Evolutionary conservation across 1,140 invertebrate genomes (phyloP).

Genomic region (Lysiphlebus fabarum): DNA sequence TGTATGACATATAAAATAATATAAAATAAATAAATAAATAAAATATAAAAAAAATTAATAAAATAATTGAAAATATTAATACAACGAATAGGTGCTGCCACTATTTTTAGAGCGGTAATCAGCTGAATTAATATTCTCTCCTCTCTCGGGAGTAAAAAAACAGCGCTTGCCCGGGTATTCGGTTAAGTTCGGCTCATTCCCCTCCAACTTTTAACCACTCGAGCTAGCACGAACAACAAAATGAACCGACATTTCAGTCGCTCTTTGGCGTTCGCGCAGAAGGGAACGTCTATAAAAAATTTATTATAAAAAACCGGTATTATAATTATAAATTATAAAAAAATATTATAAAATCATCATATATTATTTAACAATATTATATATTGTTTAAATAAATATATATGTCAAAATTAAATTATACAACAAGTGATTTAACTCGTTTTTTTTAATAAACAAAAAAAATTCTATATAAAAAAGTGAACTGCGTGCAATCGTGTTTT

Average conservation of each 20-base stretch:
- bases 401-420: too few relatives aligned
- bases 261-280: slow-evolving; percentile 51
- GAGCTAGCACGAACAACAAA: slow-evolving; percentile 29
- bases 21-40: neutral
- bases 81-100: slow-evolving; percentile 26
- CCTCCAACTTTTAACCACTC: slow-evolving; percentile 16
- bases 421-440: too few relatives aligned
- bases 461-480: too few relatives aligned
- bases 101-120: slow-evolving; percentile 24
- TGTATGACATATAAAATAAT: neutral
- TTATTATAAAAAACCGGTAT: too few relatives aligned
- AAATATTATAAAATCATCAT: too few relatives aligned
- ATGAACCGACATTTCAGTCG: slow-evolving; percentile 41
- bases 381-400: too few relatives aligned
- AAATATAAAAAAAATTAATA: too few relatives aligned
- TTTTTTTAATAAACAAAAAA: too few relatives aligned
- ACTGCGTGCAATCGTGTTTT: too few relatives aligned
- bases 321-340: too few relatives aligned
- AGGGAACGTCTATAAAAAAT: slow-evolving; percentile 31
- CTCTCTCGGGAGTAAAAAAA: neutral
- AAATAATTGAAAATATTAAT: neutral
- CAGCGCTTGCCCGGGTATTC: slow-evolving; percentile 29
- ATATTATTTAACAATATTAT: too few relatives aligned
- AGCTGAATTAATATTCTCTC: slow-evolving; percentile 26
- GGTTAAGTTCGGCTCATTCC: slow-evolving; percentile 29